These are phyloP conservation scores for Otus scops DNA, from an alignment of 2,797 vertebrate genomes.

Conservation along the genomic window DNA sequence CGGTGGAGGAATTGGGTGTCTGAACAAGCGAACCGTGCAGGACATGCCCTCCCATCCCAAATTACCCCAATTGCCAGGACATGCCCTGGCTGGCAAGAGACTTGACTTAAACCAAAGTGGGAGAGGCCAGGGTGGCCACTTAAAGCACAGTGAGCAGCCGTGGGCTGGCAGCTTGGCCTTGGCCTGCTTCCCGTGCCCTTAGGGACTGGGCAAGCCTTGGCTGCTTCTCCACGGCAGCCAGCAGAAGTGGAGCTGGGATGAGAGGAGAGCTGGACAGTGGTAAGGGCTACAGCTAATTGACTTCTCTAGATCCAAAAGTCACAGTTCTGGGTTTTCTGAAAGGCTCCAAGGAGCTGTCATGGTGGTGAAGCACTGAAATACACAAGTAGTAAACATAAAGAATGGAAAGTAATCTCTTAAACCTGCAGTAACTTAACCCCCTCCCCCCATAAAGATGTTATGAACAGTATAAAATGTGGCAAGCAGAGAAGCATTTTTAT, in stretches of 20 bases:
- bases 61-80: not conserved
- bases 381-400: not conserved
- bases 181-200: rapidly evolving
- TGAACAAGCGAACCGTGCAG: not conserved
- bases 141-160: not conserved
- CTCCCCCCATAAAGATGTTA: constrained; percentile 25
- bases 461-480: constrained; percentile 6
- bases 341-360: not conserved
- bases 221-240: not conserved
- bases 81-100: not conserved
- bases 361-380: not conserved
- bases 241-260: not conserved
- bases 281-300: not conserved
- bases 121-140: not conserved
- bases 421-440: constrained; percentile 32
- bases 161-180: not conserved
- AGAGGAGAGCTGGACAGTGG: not conserved
- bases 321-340: not conserved
- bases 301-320: not conserved
- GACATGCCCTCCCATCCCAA: not conserved
- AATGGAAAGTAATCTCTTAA: constrained; percentile 36
- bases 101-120: rapidly evolving
- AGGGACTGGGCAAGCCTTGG: not conserved
- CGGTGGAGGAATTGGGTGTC: not conserved
- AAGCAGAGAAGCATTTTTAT: constrained; percentile 20